Evolutionary conservation across 30 jellyfish, hydroid and myxozoan species (phyloP).

Genomic region (Hydractinia symbiolongicarpus): DNA sequence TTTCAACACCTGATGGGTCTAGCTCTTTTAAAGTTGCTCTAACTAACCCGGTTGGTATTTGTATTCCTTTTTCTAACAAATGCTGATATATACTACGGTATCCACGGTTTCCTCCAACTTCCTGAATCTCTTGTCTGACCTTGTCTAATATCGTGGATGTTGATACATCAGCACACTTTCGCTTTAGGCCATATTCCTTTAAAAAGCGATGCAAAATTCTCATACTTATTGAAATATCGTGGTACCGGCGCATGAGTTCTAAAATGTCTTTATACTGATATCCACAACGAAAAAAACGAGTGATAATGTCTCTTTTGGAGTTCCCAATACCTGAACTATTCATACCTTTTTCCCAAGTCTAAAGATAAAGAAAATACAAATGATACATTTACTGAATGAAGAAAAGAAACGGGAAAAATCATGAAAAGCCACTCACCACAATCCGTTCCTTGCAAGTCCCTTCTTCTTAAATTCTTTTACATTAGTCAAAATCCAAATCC

Average conservation of each 20-base stretch:
- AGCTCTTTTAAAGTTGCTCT: conserved; percentile 22
- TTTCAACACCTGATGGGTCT: conserved; percentile 43
- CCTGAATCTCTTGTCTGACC: conserved; percentile 2
- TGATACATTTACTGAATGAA: too few relatives aligned
- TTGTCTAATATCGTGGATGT: background rate
- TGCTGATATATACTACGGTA: conserved; percentile 24
- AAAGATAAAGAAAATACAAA: too few relatives aligned
- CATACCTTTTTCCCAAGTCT: too few relatives aligned
- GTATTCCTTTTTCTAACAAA: conserved; percentile 8
- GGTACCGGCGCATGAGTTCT: background rate
- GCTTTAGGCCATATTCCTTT: conserved; percentile 1
- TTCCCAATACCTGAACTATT: too few relatives aligned
- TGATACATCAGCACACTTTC: background rate
- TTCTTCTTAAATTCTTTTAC: too few relatives aligned
- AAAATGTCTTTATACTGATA: too few relatives aligned
- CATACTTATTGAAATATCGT: conserved; percentile 12
- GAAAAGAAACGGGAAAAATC: too few relatives aligned
- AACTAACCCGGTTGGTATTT: conserved; percentile 20
- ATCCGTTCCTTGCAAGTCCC: too few relatives aligned
- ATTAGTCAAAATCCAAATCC: too few relatives aligned
- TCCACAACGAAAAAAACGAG: too few relatives aligned
- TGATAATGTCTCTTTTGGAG: too few relatives aligned
- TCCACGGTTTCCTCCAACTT: conserved; percentile 18
- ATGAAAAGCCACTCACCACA: too few relatives aligned
- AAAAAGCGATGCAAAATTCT: conserved; percentile 28